These are phyloP conservation scores for Saccopteryx bilineata DNA, from an alignment of 2,113 vertebrate genomes.

Conservation along the genomic window DNA sequence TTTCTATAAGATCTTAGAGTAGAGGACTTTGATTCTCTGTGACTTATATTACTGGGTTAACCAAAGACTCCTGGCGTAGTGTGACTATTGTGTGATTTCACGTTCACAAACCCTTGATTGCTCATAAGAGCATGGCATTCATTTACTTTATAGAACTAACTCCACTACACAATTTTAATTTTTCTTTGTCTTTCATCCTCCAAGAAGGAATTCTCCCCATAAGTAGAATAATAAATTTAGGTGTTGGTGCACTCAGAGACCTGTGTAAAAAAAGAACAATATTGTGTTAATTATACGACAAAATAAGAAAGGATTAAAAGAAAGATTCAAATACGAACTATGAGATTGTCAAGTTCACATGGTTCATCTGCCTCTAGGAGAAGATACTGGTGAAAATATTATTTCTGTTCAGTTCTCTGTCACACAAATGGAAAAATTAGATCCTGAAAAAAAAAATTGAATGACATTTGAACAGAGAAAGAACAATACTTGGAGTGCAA, in stretches of 20 bases:
- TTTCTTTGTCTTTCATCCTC: not conserved
- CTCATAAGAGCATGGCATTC: not conserved
- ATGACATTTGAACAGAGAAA: not conserved
- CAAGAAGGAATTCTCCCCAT: not conserved
- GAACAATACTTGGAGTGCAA: not conserved
- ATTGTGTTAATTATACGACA: not conserved
- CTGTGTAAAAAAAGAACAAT: not conserved
- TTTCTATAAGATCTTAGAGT: not conserved
- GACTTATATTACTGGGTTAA: not conserved
- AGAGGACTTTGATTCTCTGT: not conserved
- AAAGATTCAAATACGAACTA: not conserved
- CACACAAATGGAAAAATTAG: not conserved
- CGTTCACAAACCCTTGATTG: not conserved
- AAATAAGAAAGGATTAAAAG: not conserved
- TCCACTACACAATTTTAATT: not conserved
- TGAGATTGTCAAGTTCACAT: not conserved
- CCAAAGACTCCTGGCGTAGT: not conserved
- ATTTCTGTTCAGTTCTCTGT: not conserved
- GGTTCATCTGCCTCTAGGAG: not conserved
- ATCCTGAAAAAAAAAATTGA: not conserved
- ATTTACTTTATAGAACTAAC: not conserved
- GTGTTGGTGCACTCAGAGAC: not conserved
- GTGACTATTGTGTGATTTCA: not conserved
- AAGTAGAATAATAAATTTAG: not conserved
- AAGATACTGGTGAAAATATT: not conserved